These are phyloP conservation scores for Selenia dentaria DNA, from an alignment of 2,888 invertebrate genomes.

Conservation along the genomic window DNA sequence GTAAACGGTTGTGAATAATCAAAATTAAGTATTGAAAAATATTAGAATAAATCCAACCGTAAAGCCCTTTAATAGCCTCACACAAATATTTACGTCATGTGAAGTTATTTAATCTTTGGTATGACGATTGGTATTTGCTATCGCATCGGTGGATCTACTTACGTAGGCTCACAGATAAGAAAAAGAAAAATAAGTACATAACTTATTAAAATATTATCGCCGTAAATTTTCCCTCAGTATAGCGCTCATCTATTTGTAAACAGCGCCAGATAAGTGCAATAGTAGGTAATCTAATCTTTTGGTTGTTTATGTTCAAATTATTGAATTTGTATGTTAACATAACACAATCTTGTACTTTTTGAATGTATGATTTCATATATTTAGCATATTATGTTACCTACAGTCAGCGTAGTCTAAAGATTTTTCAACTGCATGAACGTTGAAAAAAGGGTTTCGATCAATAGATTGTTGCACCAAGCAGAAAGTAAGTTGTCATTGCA, in stretches of 20 bases:
- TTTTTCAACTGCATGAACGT: too few species aligned
- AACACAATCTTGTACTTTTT: too few species aligned
- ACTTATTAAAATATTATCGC: slow-evolving; percentile 12
- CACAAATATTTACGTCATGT: slow-evolving; percentile 38
- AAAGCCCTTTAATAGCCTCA: too few species aligned
- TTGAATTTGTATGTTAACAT: too few species aligned
- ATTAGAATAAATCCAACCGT: too few species aligned
- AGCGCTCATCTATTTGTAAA: slow-evolving; percentile 9
- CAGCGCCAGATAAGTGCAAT: not conserved
- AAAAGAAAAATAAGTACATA: slow-evolving; percentile 33
- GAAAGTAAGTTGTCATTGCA: too few species aligned
- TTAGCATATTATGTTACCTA: too few species aligned
- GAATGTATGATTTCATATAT: too few species aligned
- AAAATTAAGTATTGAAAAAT: not conserved
- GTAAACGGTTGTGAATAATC: too few species aligned
- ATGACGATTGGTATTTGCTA: slow-evolving; percentile 46
- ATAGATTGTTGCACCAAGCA: too few species aligned
- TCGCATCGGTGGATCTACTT: slow-evolving; percentile 31
- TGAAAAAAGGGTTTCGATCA: too few species aligned
- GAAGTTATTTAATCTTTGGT: slow-evolving; percentile 36
- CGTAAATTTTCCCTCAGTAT: slow-evolving; percentile 16
- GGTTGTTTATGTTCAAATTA: not conserved
- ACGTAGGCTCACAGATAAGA: slow-evolving; percentile 40
- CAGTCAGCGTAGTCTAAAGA: too few species aligned
- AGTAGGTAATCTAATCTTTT: slow-evolving; percentile 5